Evolutionary conservation across 2,113 vertebrate species (phyloP), one percentile per base, ranked within the genome.

Genomic region (Aspidoscelis tigris): DNA sequence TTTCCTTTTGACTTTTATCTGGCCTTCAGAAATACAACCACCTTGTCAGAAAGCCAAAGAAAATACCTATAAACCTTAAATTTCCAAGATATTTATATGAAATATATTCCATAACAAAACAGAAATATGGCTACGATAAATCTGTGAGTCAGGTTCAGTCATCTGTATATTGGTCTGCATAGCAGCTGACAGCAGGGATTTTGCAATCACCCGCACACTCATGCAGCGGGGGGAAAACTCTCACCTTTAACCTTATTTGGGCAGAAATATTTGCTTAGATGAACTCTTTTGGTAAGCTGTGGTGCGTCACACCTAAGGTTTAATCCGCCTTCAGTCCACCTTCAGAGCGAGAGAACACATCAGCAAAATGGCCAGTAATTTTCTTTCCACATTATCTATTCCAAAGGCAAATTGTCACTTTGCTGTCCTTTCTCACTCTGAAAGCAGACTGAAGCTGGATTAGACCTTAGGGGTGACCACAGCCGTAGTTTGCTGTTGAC

Each of bases 21-120:
- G 18, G 58, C 18, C 22, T 41, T 43, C 50, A 79, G 21, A 82
- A 66, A 87, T 74, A n/a, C 4, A 55, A n/a, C 12, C 70, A n/a
- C 43, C 61, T 44, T 73, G 66, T 82, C 76, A 43, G 21, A 78
- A 68, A 87, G 58, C 78, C 50, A 90, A 14, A 75, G 4, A 4
- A 55, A 72, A 65, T 65, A 86, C 53, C 26, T 71, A 75, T 66
- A 53, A 70, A 41, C 2, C 2, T 80, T 73, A 64, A 47, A 39
- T n/a, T 43, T 65, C 3, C 71, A 73, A 12, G 68, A 71, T 22
- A n/a, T 76, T 81, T 86, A 47, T 10, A 16, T 78, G 39, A 24
- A 71, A n/a, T 47, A 73, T 82, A 84, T 80, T 50, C 24, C 44
- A 50, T 69, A 87, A 87, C 18, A 0, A 86, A 89, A 84, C 11